Evolutionary conservation across 2,113 vertebrate genomes (phyloP).

Genomic region (Catagonus wagneri): DNA sequence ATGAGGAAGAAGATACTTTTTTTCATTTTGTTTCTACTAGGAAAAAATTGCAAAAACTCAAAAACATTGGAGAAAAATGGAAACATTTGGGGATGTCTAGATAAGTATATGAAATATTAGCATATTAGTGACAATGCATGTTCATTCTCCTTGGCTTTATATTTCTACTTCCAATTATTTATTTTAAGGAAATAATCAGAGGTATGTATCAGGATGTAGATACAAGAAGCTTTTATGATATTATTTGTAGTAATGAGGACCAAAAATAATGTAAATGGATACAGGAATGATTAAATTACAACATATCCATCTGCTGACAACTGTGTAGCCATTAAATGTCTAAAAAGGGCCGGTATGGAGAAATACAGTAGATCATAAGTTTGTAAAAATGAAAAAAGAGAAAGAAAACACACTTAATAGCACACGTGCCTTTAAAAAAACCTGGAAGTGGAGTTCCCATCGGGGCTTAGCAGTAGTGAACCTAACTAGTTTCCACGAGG

Average conservation of each 20-base stretch:
- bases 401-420: not conserved
- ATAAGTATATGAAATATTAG: slow-evolving; percentile 19
- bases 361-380: not conserved
- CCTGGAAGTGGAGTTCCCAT: not conserved
- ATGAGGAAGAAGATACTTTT: not conserved
- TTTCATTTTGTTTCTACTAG: not conserved
- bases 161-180: slow-evolving; percentile 35
- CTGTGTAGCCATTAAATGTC: not conserved
- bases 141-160: not conserved
- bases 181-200: slow-evolving; percentile 28
- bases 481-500: too few relatives aligned
- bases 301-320: not conserved
- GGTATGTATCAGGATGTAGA: not conserved
- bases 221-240: not conserved
- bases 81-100: not conserved
- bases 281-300: slow-evolving; percentile 25
- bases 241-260: not conserved
- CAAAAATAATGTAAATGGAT: not conserved
- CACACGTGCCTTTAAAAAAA: not conserved
- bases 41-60: not conserved
- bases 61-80: not conserved
- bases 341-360: not conserved
- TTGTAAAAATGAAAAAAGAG: not conserved
- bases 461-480: too few relatives aligned
- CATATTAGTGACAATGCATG: not conserved